Conservation (phyloP, 2,888 invertebrate genomes). For the Caenorhabditis sulstoni region DNA sequence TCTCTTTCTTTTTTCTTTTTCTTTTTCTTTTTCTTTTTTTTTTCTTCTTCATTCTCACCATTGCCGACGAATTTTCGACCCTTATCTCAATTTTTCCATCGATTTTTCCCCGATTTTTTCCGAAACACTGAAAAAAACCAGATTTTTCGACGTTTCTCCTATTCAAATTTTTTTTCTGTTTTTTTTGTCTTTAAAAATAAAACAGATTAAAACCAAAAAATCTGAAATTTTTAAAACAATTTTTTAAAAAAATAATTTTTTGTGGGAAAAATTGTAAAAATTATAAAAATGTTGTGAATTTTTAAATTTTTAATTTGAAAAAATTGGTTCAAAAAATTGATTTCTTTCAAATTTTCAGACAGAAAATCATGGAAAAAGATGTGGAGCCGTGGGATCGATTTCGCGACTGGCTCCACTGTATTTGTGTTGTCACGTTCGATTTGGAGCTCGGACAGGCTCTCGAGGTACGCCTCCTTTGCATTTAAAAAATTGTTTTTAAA, state of each 20-base stretch:
- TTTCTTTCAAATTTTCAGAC: not conserved
- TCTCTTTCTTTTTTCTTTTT: too few species aligned
- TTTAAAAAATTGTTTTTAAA: constrained; percentile 6
- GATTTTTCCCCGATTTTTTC: not conserved
- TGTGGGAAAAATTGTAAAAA: too few species aligned
- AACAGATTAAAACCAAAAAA: too few species aligned
- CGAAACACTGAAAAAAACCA: not conserved
- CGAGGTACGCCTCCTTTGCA: constrained; percentile 85
- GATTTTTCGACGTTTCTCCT: too few species aligned
- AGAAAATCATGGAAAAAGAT: constrained; percentile 51
- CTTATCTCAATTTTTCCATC: too few species aligned
- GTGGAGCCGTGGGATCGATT: constrained; percentile 82
- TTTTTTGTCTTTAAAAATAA: too few species aligned
- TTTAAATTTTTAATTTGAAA: too few species aligned
- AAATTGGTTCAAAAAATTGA: too few species aligned
- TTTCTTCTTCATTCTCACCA: constrained; percentile 13
- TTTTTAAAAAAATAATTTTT: too few species aligned
- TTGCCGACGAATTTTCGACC: not conserved
- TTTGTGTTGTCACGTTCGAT: constrained; percentile 98
- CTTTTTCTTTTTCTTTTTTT: constrained; percentile 11
- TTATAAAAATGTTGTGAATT: too few species aligned
- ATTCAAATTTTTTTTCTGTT: too few species aligned
- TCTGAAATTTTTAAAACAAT: too few species aligned
- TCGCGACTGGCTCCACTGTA: constrained; percentile 95
- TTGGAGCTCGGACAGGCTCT: constrained; percentile 98